Evolutionary conservation across 1,140 invertebrate genomes (phyloP), one percentile per base, ranked within the genome.

Genomic region (Cepaea nemoralis): DNA sequence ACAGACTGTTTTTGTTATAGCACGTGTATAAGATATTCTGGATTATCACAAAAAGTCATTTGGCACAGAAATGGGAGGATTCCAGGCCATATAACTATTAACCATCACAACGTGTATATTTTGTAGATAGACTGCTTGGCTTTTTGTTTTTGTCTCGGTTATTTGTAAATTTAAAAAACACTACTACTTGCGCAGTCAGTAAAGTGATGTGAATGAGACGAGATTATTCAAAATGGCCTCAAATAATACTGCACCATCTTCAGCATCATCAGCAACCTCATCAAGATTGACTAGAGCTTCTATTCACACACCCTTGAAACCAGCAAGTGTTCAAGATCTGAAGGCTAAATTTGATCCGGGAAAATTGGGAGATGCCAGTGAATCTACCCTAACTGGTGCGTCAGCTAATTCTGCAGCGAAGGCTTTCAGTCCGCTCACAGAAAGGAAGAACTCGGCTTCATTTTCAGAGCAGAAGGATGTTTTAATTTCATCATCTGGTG

Each of bases 261-360:
- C 48, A 14, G n/a, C 55, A 37, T 77, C 37, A 66, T 70, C 63
- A 0, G 48, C 73, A 14, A n/a, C 48, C 10, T 12, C 75, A 33
- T 67, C 69, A 27, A 82, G 33, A 59, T 35, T 39, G 0, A 5
- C 70, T 33, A 40, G 73, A 31, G 59, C 77, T 12, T 80, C 79
- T 16, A 83, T 83, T 33, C 83, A 80, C 40, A 84, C 83, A 24
- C 83, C 83, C 12, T 78, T 84, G 1, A 80, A 84, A 42, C 83
- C 83, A 48, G 83, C 78, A 16, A 84, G 80, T 55, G 83, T 84
- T 27, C 70, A 80, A n/a, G 83, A 84, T 67, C 78, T 84, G 12
- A 84, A 84, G 55, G 83, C 83, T 0, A 84, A 82, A 71, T 84
- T 84, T 81, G 83, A 84, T 42, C 70, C 55, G 22, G 66, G 77